phyloP scores from a whole-genome alignment of 2,888 invertebrate species.

The Chrysodeixis includens region DNA sequence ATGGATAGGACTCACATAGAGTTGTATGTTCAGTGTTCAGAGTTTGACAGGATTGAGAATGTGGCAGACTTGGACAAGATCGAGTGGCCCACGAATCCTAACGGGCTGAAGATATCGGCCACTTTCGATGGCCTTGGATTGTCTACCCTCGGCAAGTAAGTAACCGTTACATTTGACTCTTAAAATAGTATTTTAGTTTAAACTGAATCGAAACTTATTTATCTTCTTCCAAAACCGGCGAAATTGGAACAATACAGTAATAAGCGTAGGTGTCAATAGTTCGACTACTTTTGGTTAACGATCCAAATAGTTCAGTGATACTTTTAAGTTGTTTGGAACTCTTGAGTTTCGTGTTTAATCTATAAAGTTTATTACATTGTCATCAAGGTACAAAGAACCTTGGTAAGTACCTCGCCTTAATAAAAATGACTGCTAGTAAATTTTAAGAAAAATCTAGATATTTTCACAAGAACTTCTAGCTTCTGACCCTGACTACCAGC shows the following conservation, averaged over 20 bases:
- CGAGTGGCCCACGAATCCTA: conserved; percentile 82
- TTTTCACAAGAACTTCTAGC: neutral
- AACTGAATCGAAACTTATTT: conserved; percentile 14
- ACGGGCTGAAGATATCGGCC: conserved; percentile 82
- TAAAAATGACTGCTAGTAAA: neutral
- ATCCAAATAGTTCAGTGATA: conserved; percentile 30
- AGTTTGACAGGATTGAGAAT: conserved; percentile 76
- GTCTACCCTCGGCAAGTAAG: conserved; percentile 84
- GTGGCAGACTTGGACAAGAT: conserved; percentile 83
- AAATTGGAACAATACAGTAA: conserved; percentile 34
- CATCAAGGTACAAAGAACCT: no score
- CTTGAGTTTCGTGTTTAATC: neutral
- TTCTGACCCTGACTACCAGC: conserved; percentile 43
- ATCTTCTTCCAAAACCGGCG: conserved; percentile 41
- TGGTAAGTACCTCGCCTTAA: neutral
- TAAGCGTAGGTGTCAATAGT: conserved; percentile 40
- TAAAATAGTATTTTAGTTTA: conserved; percentile 7
- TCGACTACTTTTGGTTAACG: conserved; percentile 41
- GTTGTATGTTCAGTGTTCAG: conserved; percentile 84
- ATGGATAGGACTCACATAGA: conserved; percentile 80
- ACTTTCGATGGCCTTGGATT: conserved; percentile 81
- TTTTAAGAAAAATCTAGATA: neutral
- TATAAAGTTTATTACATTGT: neutral
- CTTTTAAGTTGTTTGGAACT: neutral
- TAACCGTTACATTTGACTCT: conserved; percentile 36